These are phyloP conservation scores for Cremastinae sp. DNA, from an alignment of 2,888 invertebrate species.

Conservation along the genomic window DNA sequence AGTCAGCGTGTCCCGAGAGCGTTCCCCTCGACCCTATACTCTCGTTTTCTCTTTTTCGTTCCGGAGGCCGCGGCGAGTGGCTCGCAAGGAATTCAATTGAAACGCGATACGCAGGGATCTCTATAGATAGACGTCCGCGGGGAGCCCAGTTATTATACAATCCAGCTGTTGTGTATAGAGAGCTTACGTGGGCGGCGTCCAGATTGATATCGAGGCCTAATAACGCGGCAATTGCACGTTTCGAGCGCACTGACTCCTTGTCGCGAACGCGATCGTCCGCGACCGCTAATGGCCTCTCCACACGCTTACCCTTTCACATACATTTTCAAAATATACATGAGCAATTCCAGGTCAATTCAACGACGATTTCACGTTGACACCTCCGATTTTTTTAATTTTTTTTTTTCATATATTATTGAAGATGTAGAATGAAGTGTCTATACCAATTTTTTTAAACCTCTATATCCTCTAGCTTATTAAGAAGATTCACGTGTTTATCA, in stretches of 20 bases:
- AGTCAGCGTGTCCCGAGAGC: not conserved
- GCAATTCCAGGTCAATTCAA: too few species aligned
- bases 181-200: slow-evolving; percentile 63
- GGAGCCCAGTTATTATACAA: slow-evolving; percentile 58
- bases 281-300: slow-evolving; percentile 22
- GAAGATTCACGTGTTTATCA: too few species aligned
- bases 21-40: not conserved
- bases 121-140: slow-evolving; percentile 43
- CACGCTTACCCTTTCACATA: too few species aligned
- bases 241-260: slow-evolving; percentile 31
- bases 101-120: slow-evolving; percentile 53
- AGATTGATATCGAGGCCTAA: slow-evolving; percentile 71
- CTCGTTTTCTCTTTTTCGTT: slow-evolving; percentile 12
- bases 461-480: too few species aligned
- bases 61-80: slow-evolving; percentile 12
- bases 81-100: slow-evolving; percentile 70
- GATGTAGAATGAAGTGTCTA: too few species aligned
- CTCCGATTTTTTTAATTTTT: too few species aligned
- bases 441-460: too few species aligned
- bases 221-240: slow-evolving; percentile 69
- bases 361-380: too few species aligned
- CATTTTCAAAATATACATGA: too few species aligned
- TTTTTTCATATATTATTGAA: too few species aligned
- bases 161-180: slow-evolving; percentile 54
- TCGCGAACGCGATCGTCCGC: slow-evolving; percentile 45